Conservation (phyloP, 53 echinoderm and acorn worm genomes). For the Echinarachnius parma region DNA sequence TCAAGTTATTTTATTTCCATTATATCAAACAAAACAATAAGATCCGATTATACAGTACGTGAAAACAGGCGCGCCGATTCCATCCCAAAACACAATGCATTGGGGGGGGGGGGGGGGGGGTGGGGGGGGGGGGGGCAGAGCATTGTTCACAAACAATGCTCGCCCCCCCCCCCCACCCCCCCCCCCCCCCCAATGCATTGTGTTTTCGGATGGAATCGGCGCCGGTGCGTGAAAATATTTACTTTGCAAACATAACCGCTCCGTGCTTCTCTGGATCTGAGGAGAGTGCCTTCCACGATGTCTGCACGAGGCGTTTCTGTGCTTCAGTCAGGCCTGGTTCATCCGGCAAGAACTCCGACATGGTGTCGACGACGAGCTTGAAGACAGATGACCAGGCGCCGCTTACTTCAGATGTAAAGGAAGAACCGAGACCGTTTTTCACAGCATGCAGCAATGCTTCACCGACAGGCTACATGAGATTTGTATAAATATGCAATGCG, state of each 20-base stretch:
- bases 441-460: constrained; percentile 37
- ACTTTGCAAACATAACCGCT: constrained; percentile 41
- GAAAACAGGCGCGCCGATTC: too few relatives aligned
- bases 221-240: not conserved
- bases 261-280: constrained; percentile 15
- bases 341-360: constrained; percentile 30
- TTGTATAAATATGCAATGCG: too few relatives aligned
- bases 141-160: too few relatives aligned
- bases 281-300: constrained; percentile 2
- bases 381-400: constrained; percentile 40
- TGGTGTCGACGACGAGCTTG: constrained; percentile 26
- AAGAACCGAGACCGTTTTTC: constrained; percentile 13
- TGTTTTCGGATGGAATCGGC: too few relatives aligned
- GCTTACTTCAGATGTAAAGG: constrained; percentile 9
- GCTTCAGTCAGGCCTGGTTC: not conserved
- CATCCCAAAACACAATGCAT: too few relatives aligned
- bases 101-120: too few relatives aligned
- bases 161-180: too few relatives aligned
- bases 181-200: too few relatives aligned
- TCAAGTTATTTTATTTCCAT: too few relatives aligned
- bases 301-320: not conserved
- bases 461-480: constrained; percentile 28
- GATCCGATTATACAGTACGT: too few relatives aligned
- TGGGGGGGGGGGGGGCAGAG: too few relatives aligned
- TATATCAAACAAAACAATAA: too few relatives aligned